Evolutionary conservation across 1,140 invertebrate species (phyloP).

Genomic region (Anastrepha obliqua): DNA sequence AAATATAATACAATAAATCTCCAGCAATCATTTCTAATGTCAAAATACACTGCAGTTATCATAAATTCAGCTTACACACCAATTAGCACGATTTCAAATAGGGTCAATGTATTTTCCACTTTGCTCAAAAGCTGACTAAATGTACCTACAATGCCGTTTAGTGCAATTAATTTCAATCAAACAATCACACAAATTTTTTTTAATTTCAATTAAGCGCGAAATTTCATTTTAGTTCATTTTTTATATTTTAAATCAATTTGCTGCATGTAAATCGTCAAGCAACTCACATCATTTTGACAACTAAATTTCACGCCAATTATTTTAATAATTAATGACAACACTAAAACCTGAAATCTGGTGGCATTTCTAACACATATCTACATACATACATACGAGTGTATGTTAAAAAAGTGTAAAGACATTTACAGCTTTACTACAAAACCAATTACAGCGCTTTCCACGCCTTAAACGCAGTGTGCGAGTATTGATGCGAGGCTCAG

Average conservation of each 20-base stretch:
- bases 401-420: too few relatives aligned
- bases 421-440: too few relatives aligned
- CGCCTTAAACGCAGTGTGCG: neutral
- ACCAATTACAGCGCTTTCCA: too few relatives aligned
- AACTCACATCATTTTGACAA: neutral
- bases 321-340: neutral
- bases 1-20: too few relatives aligned
- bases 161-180: neutral
- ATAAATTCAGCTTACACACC: neutral
- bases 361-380: too few relatives aligned
- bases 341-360: neutral
- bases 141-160: neutral
- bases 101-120: neutral
- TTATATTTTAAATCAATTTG: conserved; percentile 4
- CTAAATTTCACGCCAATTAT: conserved; percentile 27
- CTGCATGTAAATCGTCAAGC: neutral
- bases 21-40: neutral
- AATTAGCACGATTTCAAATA: neutral
- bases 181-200: neutral
- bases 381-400: too few relatives aligned
- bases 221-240: neutral
- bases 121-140: neutral
- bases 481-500: neutral
- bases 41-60: neutral
- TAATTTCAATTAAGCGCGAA: neutral